These are phyloP conservation scores for Agrochola litura DNA, from an alignment of 2,888 invertebrate species.

Conservation along the genomic window DNA sequence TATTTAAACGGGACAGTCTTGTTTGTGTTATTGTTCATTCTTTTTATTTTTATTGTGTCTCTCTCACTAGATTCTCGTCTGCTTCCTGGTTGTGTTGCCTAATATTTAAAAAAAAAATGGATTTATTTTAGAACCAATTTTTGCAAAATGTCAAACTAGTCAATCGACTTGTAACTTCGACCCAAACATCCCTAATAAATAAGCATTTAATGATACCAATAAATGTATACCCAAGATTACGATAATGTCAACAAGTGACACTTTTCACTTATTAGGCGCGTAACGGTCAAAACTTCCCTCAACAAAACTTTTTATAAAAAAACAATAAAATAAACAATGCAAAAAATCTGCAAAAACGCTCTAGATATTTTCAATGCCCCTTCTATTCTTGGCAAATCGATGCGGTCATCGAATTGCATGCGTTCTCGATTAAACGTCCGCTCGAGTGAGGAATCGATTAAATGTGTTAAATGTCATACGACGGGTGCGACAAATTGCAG, in stretches of 20 bases:
- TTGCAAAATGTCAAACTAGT: not conserved
- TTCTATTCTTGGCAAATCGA: conserved; percentile 52
- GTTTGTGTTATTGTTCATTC: not conserved
- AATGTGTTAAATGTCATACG: conserved; percentile 64
- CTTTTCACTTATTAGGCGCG: conserved; percentile 4
- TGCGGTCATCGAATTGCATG: conserved; percentile 38
- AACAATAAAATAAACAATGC: conserved; percentile 25
- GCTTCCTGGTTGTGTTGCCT: too few species aligned
- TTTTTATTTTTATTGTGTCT: not conserved
- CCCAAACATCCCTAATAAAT: not conserved
- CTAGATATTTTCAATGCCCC: conserved; percentile 41
- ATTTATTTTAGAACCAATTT: not conserved
- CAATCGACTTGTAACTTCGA: not conserved
- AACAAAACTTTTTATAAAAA: conserved; percentile 19
- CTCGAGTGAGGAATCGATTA: conserved; percentile 55
- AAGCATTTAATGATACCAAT: not conserved
- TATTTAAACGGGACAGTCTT: not conserved
- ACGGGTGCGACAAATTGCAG: conserved; percentile 59
- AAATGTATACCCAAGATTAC: not conserved
- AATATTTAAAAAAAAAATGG: not conserved
- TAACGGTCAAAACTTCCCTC: conserved; percentile 44
- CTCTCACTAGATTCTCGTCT: not conserved
- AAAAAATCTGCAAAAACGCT: conserved; percentile 38
- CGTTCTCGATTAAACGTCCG: conserved; percentile 49
- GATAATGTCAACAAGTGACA: conserved; percentile 25